Conservation (phyloP, 2,888 invertebrate species). For the Drepanosiphum platanoidis region DNA sequence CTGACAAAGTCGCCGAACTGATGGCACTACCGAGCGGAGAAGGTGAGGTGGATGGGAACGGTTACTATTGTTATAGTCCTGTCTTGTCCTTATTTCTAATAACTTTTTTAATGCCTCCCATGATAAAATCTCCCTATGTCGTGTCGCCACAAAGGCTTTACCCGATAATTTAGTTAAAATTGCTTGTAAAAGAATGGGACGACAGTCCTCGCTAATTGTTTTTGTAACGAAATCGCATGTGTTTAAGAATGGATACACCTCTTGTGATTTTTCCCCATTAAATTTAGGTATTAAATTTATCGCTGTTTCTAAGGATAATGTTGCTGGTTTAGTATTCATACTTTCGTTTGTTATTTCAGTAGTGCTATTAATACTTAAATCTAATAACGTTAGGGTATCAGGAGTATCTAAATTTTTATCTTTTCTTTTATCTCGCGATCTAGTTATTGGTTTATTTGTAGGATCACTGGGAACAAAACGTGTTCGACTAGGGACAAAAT, state of each 20-base stretch:
- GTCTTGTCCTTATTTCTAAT: too few relatives aligned
- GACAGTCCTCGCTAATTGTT: neutral
- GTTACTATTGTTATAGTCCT: too few relatives aligned
- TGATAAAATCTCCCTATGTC: neutral
- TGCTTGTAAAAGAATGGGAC: constrained; percentile 5
- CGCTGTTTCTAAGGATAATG: neutral
- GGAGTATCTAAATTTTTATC: neutral
- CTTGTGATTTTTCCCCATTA: neutral
- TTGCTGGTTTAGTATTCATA: neutral
- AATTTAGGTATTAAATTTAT: neutral
- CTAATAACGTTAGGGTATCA: neutral
- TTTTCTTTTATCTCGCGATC: neutral
- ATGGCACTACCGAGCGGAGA: too few relatives aligned
- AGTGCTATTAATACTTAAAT: neutral
- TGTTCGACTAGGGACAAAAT: neutral
- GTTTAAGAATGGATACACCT: neutral
- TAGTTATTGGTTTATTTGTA: neutral
- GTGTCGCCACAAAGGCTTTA: constrained; percentile 9
- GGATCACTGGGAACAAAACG: neutral
- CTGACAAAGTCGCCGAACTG: too few relatives aligned
- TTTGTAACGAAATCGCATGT: constrained; percentile 1
- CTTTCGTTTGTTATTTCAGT: neutral
- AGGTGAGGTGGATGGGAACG: too few relatives aligned
- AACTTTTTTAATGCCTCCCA: neutral
- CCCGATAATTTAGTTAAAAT: constrained; percentile 6